Evolutionary conservation across 2,888 invertebrate species (phyloP), one percentile per base, ranked within the genome.

Genomic region (Julus scanicus): DNA sequence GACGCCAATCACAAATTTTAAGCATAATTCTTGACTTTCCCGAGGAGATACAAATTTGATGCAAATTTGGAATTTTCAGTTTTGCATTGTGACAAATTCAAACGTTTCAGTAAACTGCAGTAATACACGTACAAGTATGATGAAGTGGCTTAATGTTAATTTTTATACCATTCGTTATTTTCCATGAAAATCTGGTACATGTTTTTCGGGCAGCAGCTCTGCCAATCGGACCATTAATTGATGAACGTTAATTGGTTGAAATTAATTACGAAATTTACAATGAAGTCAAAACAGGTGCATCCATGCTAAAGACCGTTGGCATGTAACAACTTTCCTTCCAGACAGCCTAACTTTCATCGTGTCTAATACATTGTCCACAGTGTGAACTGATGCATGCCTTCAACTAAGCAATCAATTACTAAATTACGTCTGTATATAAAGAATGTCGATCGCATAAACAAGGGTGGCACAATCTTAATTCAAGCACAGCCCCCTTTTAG

Each of bases 381-480:
- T 57, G 57, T 57, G 57, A 57, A 57, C 57, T 57, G 57, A 57
- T n/a, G 57, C 57, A 57, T 57, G 57, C n/a, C 57, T 4, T 17
- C 57, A 57, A 57, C 57, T 1, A 57, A 57, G 57, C 57, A 57
- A 57, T 57, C n/a, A 57, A 57, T 57, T 57, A 57, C 57, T 57
- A 57, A 57, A 57, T 57, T 9, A 57, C 17, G 57, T n/a, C 57
- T 57, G 53, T 53, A 15, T 57, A 57, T 57, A n/a, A 57, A 57
- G 57, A 57, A 57, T 57, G 57, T 57, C 57, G 17, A 2, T 57
- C 57, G 57, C n/a, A 57, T 57, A 57, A 57, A 57, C 57, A 57
- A 57, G 57, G 17, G 57, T 57, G 57, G 57, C 57, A 57, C 57
- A 57, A 57, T 57, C 57, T 57, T 57, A 57, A 57, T 57, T 57